These are phyloP conservation scores for Oligia strigilis DNA, from an alignment of 2,888 invertebrate species.

Conservation along the genomic window DNA sequence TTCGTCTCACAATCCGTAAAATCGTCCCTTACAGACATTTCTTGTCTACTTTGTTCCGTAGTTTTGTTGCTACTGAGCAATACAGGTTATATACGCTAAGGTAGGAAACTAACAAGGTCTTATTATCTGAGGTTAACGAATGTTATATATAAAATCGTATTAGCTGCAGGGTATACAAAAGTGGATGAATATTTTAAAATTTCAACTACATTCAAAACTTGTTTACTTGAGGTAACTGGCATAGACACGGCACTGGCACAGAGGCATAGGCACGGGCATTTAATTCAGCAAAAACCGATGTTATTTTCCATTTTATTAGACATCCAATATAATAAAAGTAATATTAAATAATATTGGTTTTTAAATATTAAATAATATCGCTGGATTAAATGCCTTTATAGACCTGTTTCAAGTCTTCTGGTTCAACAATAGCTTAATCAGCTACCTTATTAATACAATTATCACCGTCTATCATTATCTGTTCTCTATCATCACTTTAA, in stretches of 20 bases:
- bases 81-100: neutral
- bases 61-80: constrained; percentile 50
- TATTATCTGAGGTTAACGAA: neutral
- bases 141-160: neutral
- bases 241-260: too few species aligned
- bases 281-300: too few species aligned
- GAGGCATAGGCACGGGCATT: too few species aligned
- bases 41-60: constrained; percentile 24
- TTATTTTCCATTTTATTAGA: neutral
- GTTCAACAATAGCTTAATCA: neutral
- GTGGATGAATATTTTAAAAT: neutral
- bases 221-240: neutral
- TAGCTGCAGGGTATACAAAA: neutral
- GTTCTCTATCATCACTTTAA: neutral
- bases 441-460: neutral
- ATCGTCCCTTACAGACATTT: constrained; percentile 71
- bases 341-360: neutral
- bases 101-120: constrained; percentile 28
- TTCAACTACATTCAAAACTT: too few species aligned
- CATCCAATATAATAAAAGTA: neutral
- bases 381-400: neutral
- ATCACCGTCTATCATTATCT: neutral
- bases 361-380: neutral
- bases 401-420: neutral
- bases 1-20: constrained; percentile 77